These are phyloP conservation scores for Ruditapes philippinarum DNA, from an alignment of 1,140 invertebrate genomes.

Conservation along the genomic window DNA sequence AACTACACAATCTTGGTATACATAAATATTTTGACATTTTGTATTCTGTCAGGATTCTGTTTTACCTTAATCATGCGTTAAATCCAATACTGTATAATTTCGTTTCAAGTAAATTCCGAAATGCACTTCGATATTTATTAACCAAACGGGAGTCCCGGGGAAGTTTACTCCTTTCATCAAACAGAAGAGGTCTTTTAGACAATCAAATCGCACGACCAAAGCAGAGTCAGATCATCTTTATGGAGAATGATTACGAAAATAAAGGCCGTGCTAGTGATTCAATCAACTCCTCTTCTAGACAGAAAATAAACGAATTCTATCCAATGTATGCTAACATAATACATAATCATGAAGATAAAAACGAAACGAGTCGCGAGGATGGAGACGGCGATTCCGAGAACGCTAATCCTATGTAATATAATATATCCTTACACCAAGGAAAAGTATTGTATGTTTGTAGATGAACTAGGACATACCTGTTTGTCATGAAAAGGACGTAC, in stretches of 20 bases:
- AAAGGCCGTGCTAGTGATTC: not conserved
- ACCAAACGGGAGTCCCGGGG: constrained; percentile 19
- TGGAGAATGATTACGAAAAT: constrained; percentile 4
- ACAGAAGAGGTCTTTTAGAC: constrained; percentile 19
- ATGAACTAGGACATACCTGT: no score
- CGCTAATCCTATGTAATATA: no score
- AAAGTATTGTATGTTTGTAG: no score
- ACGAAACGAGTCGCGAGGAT: no score
- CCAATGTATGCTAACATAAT: constrained; percentile 50
- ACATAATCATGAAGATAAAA: not conserved
- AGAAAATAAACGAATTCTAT: constrained; percentile 44
- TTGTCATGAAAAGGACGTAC: no score
- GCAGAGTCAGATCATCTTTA: not conserved
- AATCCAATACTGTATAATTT: constrained; percentile 56
- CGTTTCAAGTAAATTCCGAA: constrained; percentile 50
- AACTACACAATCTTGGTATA: constrained; percentile 46
- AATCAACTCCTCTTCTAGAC: constrained; percentile 2
- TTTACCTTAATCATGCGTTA: constrained; percentile 50
- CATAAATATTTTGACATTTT: constrained; percentile 61
- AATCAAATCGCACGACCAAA: not conserved
- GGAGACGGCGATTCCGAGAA: no score
- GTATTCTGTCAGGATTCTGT: constrained; percentile 44
- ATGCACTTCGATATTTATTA: not conserved
- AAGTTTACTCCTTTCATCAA: not conserved
- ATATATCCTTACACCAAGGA: no score